Conservation (phyloP, 2,113 vertebrate genomes). For the Epinephelus lanceolatus region DNA sequence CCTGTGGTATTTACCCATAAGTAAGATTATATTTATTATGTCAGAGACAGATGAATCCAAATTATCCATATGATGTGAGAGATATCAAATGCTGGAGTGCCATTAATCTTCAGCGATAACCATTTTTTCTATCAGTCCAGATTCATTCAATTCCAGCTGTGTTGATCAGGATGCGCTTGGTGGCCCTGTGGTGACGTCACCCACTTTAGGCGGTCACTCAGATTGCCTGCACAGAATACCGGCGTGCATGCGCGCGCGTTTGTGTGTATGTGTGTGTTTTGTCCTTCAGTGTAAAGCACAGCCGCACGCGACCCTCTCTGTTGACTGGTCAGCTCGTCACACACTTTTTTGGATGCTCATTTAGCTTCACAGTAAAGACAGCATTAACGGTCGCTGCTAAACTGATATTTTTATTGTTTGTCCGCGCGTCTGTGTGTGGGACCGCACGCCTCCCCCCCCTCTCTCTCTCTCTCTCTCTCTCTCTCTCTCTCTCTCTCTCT, state of each 20-base stretch:
- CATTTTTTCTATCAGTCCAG: too few species aligned
- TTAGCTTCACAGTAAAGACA: background rate
- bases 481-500: too few species aligned
- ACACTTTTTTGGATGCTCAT: background rate
- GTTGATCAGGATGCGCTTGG: constrained; percentile 22
- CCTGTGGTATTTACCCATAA: too few species aligned
- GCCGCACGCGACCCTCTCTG: background rate
- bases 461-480: too few species aligned
- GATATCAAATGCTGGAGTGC: too few species aligned
- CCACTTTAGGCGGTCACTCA: constrained; percentile 39
- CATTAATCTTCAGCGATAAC: too few species aligned
- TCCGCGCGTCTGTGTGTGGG: too few species aligned
- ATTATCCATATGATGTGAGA: too few species aligned
- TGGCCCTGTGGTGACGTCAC: constrained; percentile 64
- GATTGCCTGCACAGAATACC: constrained; percentile 66
- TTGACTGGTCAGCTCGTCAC: background rate
- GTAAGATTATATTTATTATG: too few species aligned
- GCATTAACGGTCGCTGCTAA: background rate
- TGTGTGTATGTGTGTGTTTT: background rate
- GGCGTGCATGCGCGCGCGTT: background rate
- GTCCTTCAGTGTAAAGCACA: constrained; percentile 17
- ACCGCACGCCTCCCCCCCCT: too few species aligned
- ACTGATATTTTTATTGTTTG: background rate
- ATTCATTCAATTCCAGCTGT: background rate
- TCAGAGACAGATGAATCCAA: too few species aligned